Base-by-base conservation (phyloP, 1,140 invertebrate genomes). In the Lordiphosa stackelbergi region DNA sequence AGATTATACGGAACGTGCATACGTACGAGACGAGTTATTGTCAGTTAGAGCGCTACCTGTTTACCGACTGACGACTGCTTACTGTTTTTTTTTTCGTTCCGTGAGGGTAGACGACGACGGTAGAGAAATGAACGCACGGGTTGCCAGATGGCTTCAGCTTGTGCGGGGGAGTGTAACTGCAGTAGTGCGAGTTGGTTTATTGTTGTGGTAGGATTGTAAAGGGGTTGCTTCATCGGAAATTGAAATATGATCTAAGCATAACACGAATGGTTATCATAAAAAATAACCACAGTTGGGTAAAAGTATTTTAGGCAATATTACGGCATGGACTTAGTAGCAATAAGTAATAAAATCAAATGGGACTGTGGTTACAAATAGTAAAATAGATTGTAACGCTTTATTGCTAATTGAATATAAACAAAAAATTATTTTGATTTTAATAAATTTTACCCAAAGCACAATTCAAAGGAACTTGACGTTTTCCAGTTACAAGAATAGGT, bases 41-140 rank as follows among this genome's bases (percentile, higher is more conserved):
- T 83, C 77, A 83, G 77, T 83, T 83, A 83, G 77, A 83, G 77
- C 79, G 77, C 77, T 83, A 83, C 77, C 77, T 84, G 77, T 83
- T 83, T 83, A 83, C 77, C 73, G 73, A 58, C 77, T 81, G 60
- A 75, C 81, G 58, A 68, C 54, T 54, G 56, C 62, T 61, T 42
- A 57, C 54, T 51, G 34, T 40, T 65, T 63, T 63, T 63, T 36
- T 36, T 34, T 46, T 45, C 22, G 5, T 28, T 22, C 43, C 43
- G 22, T 19, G 40, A 45, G 52, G 46, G 53, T 43, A 54, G 24
- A 37, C 35, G 49, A 37, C 35, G 49, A 40, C 53, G 63, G 64
- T 68, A 53, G 54, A 41, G 54, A 51, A 53, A 47, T 41, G 66
- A 59, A 16, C 36, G 42, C 8, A 28, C 49, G 42, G 51, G 61